Evolutionary conservation across 2,113 vertebrate species (phyloP).

Genomic region (Montifringilla adamsi): DNA sequence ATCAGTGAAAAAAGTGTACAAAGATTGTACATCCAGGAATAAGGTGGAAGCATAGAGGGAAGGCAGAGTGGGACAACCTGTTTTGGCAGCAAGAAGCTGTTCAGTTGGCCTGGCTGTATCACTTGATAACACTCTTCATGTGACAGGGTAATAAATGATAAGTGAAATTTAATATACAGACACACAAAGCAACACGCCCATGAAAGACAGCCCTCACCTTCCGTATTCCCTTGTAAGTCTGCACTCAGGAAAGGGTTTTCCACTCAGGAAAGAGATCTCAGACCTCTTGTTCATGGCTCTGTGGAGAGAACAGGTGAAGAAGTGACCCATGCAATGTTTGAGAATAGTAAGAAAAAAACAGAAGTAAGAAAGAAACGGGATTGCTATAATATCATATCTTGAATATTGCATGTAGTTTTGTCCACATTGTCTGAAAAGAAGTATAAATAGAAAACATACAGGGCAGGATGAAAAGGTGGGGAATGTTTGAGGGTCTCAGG

Average conservation of each 20-base stretch:
- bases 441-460: background rate
- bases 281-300: background rate
- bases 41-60: background rate
- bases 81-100: background rate
- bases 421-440: background rate
- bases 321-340: fast-evolving
- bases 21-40: background rate
- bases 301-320: background rate
- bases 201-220: background rate
- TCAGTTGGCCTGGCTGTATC: background rate
- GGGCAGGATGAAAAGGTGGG: background rate
- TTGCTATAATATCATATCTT: background rate
- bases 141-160: background rate
- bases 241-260: background rate
- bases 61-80: background rate
- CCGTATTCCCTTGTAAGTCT: background rate
- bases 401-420: background rate
- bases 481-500: background rate
- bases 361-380: background rate
- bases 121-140: background rate
- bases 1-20: background rate
- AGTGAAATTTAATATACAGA: background rate
- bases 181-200: background rate
- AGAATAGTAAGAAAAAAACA: background rate
- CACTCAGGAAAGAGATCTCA: background rate